Evolutionary conservation across 2,888 invertebrate genomes (phyloP).

Genomic region (Lycocerus yunnanus): DNA sequence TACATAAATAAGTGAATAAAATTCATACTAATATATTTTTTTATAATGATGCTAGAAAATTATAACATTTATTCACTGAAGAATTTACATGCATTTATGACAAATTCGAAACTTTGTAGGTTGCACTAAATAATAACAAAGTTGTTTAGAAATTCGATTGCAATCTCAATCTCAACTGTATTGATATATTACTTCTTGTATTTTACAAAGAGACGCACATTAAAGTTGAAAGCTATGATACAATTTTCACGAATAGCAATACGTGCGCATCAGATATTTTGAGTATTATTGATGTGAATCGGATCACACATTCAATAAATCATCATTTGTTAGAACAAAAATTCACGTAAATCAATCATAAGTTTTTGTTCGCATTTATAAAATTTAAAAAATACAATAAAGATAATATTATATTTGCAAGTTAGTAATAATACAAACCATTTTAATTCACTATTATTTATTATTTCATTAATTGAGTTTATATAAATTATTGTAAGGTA

Average conservation of each 20-base stretch:
- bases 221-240: constrained; percentile 13
- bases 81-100: background rate
- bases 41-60: too few species aligned
- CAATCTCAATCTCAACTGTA: constrained; percentile 8
- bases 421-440: background rate
- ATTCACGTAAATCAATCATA: constrained; percentile 39
- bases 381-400: constrained; percentile 30
- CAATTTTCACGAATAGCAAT: constrained; percentile 19
- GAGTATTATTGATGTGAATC: constrained; percentile 40
- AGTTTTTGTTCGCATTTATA: constrained; percentile 36
- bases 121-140: background rate
- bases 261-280: constrained; percentile 34
- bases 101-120: background rate
- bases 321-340: constrained; percentile 35
- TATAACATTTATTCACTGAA: background rate
- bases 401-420: constrained; percentile 31
- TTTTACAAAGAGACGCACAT: constrained; percentile 9
- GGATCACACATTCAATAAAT: constrained; percentile 38
- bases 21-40: background rate
- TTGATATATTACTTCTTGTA: constrained; percentile 13
- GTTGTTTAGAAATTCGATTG: constrained; percentile 6
- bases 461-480: background rate
- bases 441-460: background rate
- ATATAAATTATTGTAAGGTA: background rate
- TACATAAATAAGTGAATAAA: background rate